These are phyloP conservation scores for Coelopa frigida DNA, from an alignment of 1,140 invertebrate genomes.

Conservation along the genomic window DNA sequence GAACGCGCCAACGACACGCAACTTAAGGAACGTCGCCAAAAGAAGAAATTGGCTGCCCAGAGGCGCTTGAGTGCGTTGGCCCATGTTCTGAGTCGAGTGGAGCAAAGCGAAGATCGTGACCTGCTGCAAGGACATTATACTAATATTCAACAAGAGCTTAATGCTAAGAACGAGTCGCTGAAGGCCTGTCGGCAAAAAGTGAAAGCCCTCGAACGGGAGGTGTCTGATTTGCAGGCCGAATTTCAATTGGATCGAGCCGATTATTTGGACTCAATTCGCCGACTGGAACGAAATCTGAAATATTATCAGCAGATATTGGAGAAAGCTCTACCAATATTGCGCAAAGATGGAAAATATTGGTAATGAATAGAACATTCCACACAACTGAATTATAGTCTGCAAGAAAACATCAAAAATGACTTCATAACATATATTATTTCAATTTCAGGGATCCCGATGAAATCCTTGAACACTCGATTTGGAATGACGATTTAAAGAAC, in stretches of 20 bases:
- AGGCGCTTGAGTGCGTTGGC: slow-evolving; percentile 57
- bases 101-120: slow-evolving; percentile 56
- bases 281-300: slow-evolving; percentile 66
- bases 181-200: slow-evolving; percentile 62
- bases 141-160: slow-evolving; percentile 69
- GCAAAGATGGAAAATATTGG: slow-evolving; percentile 69
- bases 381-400: too few species aligned
- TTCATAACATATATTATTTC: slow-evolving; percentile 5
- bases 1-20: slow-evolving; percentile 66
- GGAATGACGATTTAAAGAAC: slow-evolving; percentile 67
- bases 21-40: slow-evolving; percentile 60
- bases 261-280: slow-evolving; percentile 76
- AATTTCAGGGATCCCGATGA: slow-evolving; percentile 54
- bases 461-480: slow-evolving; percentile 62
- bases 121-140: slow-evolving; percentile 61
- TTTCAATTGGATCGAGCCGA: slow-evolving; percentile 78
- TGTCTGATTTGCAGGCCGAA: slow-evolving; percentile 72
- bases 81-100: slow-evolving; percentile 60
- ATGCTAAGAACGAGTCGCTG: slow-evolving; percentile 62
- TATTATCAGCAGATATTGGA: slow-evolving; percentile 63
- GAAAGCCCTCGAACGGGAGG: slow-evolving; percentile 59
- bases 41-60: slow-evolving; percentile 63
- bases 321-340: slow-evolving; percentile 62
- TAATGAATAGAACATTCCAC: slow-evolving; percentile 32
- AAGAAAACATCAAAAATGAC: background rate